Base-by-base conservation (phyloP, 2,113 vertebrate species). In the Megaleporinus macrocephalus region DNA sequence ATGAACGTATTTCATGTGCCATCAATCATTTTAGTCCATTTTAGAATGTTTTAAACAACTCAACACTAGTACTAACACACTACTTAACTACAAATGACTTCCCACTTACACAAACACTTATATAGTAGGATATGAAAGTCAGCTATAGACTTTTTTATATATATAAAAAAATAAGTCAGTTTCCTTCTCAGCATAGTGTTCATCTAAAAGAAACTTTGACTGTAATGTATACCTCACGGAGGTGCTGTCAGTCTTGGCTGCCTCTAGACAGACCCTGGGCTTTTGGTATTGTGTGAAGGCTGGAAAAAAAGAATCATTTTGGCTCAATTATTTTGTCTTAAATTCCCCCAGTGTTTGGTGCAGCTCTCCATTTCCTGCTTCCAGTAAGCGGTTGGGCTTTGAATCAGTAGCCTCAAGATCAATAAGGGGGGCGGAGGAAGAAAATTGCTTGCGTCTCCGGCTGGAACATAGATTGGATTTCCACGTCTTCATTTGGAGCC, bases 401-500 rank as follows among this genome's bases (percentile, higher is more conserved):
- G 76, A 75, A 81, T 71, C 86, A 79, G 82, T 86, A 82, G 81
- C 83, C 24, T 77, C 13, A 75, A 78, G 83, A 80, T 85, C 83
- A 79, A 73, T 68, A 79, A 73, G 76, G 82, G n/a, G 78, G 81
- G 81, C n/a, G 77, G 72, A 74, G 78, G 61, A 49, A 71, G 77
- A 79, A 76, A 80, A 80, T 57, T 51, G 57, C 78, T 61, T 76
- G 47, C 68, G 61, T 87, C 74, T 84, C 82, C 63, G 62, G 68
- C 82, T 83, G 73, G 61, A 68, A 78, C 26, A 33, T 82, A 81
- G 80, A 86, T 82, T 87, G 76, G 47, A 83, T 88, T 85, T 89
- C 86, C 86, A 81, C 81, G 78, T 90, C 79, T 85, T 86, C 82
- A 87, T 89, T 88, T 87, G 83, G 86, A 69, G 59, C 14, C 72